A percentile compares a stretch with the other conserved stretches of the same genome.
Conservation (phyloP, 2,113 vertebrate species). For the Rhineura floridana region DNA sequence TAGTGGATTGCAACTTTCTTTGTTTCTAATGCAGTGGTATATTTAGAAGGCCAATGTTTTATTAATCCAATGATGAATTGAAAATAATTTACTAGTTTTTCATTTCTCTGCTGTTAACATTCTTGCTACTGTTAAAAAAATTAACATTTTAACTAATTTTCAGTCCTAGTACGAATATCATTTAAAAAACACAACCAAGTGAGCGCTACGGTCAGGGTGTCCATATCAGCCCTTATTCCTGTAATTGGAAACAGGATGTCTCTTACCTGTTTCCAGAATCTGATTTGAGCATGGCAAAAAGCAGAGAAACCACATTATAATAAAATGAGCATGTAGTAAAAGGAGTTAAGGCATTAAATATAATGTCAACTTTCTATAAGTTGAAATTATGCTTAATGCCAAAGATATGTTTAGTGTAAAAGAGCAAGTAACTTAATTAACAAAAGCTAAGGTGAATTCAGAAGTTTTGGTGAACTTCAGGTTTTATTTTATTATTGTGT, state of each 20-base stretch:
- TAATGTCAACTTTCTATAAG: not conserved
- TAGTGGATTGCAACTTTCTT: not conserved
- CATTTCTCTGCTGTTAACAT: not conserved
- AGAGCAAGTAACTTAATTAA: not conserved
- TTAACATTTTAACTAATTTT: not conserved
- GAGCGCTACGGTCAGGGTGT: not conserved
- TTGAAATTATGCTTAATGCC: not conserved
- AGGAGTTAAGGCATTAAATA: not conserved
- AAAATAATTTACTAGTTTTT: not conserved
- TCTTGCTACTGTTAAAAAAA: not conserved
- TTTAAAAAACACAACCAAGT: not conserved
- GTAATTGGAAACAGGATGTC: not conserved
- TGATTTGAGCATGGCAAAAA: not conserved
- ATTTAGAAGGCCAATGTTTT: not conserved
- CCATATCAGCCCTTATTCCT: not conserved
- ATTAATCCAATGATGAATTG: not conserved
- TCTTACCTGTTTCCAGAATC: not conserved
- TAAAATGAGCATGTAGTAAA: not conserved
- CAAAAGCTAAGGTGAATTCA: not conserved
- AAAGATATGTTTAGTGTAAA: not conserved
- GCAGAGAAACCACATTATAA: not conserved
- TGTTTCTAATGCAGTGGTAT: not conserved
- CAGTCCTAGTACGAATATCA: not conserved
- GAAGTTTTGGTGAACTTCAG: not conserved
- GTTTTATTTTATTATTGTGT: not conserved